These are phyloP conservation scores for Pachycephala philippinensis DNA, from an alignment of 2,113 vertebrate species.

Conservation along the genomic window DNA sequence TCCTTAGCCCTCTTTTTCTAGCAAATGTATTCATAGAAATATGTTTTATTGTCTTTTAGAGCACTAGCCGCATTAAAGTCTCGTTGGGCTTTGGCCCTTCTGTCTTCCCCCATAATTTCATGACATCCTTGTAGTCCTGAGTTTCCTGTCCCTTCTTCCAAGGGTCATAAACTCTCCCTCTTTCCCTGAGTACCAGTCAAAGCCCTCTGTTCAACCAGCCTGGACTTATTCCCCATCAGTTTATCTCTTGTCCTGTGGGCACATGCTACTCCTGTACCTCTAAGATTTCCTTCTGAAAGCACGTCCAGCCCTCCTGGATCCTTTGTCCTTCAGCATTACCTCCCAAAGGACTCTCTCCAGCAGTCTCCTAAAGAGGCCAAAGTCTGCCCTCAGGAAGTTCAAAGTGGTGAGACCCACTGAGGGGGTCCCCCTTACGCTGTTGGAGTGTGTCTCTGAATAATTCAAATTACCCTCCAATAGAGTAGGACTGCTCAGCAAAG, in stretches of 20 bases:
- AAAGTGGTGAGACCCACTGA: not conserved
- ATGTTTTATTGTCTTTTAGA: not conserved
- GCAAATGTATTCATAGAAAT: not conserved
- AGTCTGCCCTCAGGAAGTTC: not conserved
- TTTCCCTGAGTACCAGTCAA: not conserved
- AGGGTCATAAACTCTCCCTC: not conserved
- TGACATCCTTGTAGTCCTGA: too few species aligned
- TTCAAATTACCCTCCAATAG: not conserved
- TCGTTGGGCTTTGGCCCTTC: not conserved
- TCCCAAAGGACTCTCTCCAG: not conserved
- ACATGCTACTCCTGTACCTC: not conserved
- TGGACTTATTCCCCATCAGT: fast-evolving
- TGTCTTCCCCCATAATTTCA: not conserved
- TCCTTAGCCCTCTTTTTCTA: not conserved
- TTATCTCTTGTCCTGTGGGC: not conserved
- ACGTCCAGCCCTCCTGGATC: not conserved
- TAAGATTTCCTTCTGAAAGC: not conserved
- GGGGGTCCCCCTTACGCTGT: too few species aligned
- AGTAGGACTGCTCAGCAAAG: not conserved
- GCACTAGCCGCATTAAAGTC: not conserved
- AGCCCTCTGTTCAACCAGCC: not conserved
- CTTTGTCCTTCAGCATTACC: not conserved
- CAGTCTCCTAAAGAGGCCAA: not conserved
- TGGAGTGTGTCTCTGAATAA: not conserved
- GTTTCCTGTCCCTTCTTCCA: not conserved